Conservation (phyloP, 2,797 vertebrate genomes). For the Lepilemur ruficaudatus region DNA sequence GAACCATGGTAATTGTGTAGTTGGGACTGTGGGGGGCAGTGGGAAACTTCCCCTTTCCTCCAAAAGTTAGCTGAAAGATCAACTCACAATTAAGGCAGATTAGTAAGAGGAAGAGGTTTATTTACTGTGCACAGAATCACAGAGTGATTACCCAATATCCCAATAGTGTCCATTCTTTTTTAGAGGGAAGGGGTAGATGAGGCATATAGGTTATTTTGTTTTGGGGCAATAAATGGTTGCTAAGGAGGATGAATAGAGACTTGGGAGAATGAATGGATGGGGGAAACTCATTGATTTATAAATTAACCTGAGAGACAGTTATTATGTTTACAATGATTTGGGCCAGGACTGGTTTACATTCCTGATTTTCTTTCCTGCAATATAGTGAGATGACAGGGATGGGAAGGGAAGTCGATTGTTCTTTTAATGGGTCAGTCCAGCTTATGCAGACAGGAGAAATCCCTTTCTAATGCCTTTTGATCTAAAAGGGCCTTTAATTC, state of each 20-base stretch:
- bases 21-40: neutral
- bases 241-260: neutral
- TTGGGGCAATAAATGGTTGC: neutral
- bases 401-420: neutral
- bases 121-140: neutral
- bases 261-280: neutral
- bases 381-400: neutral
- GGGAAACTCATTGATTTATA: neutral
- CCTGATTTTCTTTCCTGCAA: neutral
- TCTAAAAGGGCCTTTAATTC: neutral
- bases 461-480: neutral
- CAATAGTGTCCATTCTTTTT: neutral
- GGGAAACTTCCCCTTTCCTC: neutral
- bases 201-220: neutral
- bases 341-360: neutral
- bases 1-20: neutral
- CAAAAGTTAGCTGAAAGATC: neutral
- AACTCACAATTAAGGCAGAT: neutral
- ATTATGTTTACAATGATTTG: neutral
- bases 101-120: neutral
- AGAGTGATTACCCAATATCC: neutral
- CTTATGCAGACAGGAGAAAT: neutral
- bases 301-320: neutral
- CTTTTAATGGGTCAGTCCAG: neutral
- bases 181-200: neutral